Base-by-base conservation (phyloP, 1,140 invertebrate genomes). In the Zaprionus inermis region DNA sequence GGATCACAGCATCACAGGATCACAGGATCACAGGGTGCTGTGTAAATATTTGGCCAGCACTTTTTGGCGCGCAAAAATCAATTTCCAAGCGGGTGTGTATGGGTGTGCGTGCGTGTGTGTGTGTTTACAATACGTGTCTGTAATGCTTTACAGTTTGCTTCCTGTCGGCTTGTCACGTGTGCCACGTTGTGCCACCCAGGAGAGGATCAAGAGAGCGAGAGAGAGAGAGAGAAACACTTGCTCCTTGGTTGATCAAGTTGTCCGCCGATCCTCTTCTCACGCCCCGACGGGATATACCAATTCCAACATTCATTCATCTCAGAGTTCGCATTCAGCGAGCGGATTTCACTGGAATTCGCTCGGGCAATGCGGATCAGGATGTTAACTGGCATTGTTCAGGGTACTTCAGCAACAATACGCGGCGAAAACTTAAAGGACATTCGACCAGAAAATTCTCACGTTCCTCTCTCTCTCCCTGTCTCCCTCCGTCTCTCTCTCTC, bases 381-480 rank as follows among this genome's bases (percentile, higher is more conserved):
- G 38, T 44, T 44, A 9, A 6, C 38, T 18, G 6, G 38, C 38
- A 44, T 44, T 44, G 38, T 44, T 44, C 38, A n/a, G 38, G 16
- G 84, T 65, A 89, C 83, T 88, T 79, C 66, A 79, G 49, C 57
- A 71, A 89, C 79, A 88, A 88, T 66, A 41, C 49, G 44, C 69
- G 63, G 41, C 55, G 83, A 79, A 84, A 84, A 89, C 84, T 83
- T 89, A 75, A 79, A 88, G 83, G 83, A 88, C 83, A 88, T 75
- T 80, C 84, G 72, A 44, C 66, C 72, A 72, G 16, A 66, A 5
- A 83, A 77, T 88, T 88, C 83, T 86, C 83, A 86, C 83, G 83
- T 86, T 86, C 7, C 32, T 16, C 32, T 18, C 56, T 38, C 68
- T 9, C 32, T 58, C 32, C 9, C 38, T 34, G 28, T 24, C 11